Evolutionary conservation across 2,888 invertebrate species (phyloP), one percentile per base, ranked within the genome.

Genomic region (Standfussiana lucernea): DNA sequence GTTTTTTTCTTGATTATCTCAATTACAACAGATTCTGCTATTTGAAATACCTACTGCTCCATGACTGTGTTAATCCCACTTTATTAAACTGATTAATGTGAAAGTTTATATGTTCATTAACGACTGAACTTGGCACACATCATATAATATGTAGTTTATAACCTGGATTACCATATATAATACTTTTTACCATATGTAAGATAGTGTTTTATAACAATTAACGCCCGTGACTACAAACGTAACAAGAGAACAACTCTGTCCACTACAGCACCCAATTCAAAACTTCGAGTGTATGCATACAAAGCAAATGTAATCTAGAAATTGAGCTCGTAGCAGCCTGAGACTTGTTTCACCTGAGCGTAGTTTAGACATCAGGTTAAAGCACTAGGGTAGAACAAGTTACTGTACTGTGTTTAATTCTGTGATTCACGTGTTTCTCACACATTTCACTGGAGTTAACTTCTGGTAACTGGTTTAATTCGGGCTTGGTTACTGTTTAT

Each of bases 281-380:
- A 86, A 83, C 86, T 75, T 59, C 32, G 67, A 74, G 66, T 76
- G 59, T 70, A 65, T 59, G 37, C 76, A 71, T 47, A 82, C 80
- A 78, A 72, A 71, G 77, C 73, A 15, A 85, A 87, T 83, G 83
- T 85, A 76, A 85, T 87, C 80, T 77, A 70, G 66, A 76, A 86
- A 87, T 79, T 79, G 78, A 80, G 85, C 80, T 85, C 73, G 73
- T 80, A 82, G 62, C 37, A 74, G 62, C 66, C 47, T 61, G n/a
- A 74, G 77, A 77, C 77, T 81, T 76, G 85, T 80, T 85, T 79
- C 75, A 74, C 87, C 85, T 86, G 80, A 72, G 69, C 72, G 75
- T 77, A 72, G 76, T 85, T 80, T 50, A 74, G 77, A 79, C 72
- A 80, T 82, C 73, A 75, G 74, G 76, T 76, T 66, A 64, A 84